These are phyloP conservation scores for Bergia puertoricense DNA, from an alignment of 92 coral and sea anemone species.

Conservation along the genomic window DNA sequence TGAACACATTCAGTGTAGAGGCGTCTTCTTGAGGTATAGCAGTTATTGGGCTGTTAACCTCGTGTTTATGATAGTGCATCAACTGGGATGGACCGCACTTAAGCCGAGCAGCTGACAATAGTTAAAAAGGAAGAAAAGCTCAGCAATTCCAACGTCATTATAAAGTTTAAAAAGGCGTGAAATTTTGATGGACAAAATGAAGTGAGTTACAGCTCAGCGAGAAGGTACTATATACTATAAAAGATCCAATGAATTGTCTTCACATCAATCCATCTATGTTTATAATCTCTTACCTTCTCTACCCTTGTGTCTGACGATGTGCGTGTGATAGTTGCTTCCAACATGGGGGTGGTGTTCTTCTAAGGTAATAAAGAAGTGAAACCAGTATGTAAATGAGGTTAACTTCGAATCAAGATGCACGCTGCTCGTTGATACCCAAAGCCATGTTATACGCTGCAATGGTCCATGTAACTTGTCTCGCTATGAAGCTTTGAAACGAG, in stretches of 20 bases:
- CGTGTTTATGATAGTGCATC: slow-evolving; percentile 39
- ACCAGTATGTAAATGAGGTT: background rate
- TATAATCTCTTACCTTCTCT: background rate
- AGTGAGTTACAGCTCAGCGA: too few relatives aligned
- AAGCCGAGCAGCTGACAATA: slow-evolving; percentile 53
- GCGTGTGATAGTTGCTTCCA: background rate
- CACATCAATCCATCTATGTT: too few relatives aligned
- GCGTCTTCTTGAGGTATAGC: background rate
- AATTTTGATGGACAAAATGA: too few relatives aligned
- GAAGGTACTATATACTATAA: too few relatives aligned
- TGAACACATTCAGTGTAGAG: background rate
- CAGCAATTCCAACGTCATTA: background rate
- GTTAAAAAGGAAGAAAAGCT: background rate
- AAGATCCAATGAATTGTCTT: background rate
- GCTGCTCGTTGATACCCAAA: too few relatives aligned
- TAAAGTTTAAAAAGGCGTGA: too few relatives aligned
- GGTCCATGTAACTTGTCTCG: background rate
- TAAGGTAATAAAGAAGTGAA: background rate
- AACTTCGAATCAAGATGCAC: background rate
- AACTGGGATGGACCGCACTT: slow-evolving; percentile 63
- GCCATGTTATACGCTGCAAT: background rate
- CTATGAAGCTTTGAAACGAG: background rate
- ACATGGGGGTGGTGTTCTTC: background rate
- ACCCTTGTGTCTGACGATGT: slow-evolving; percentile 11
- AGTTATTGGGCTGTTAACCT: slow-evolving; percentile 4